Percentiles rank a stretch among this genome's conserved stretches.
Conservation (phyloP, 2,113 vertebrate genomes). For the Xerus inauris region DNA sequence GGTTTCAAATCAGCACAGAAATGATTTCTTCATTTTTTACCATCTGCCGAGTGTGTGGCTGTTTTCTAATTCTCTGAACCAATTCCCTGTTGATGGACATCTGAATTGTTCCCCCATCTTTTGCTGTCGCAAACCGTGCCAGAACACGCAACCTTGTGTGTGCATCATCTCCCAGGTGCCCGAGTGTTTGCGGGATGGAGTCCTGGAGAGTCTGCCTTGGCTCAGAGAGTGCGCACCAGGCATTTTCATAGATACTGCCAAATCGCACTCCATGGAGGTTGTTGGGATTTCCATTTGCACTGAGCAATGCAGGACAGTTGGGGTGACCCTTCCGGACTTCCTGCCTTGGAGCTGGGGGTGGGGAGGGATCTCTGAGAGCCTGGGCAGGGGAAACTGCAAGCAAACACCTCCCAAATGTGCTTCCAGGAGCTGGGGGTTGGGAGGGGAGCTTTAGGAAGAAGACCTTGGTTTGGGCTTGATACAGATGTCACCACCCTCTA, state of each 20-base stretch:
- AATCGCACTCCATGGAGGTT: accelerated
- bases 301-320: accelerated
- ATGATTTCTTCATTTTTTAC: slow-evolving; percentile 65
- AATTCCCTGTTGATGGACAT: slow-evolving; percentile 30
- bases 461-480: not conserved
- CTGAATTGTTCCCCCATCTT: slow-evolving; percentile 4
- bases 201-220: not conserved
- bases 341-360: not conserved
- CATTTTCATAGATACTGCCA: not conserved
- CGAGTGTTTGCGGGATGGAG: not conserved
- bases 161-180: not conserved
- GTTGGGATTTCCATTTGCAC: not conserved
- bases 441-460: not conserved
- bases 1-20: slow-evolving; percentile 60
- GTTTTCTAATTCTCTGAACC: slow-evolving; percentile 47
- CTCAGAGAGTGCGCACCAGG: not conserved
- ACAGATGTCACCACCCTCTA: not conserved
- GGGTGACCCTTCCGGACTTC: not conserved
- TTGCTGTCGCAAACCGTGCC: not conserved
- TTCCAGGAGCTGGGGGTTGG: not conserved
- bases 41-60: not conserved
- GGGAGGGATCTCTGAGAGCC: not conserved
- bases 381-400: not conserved
- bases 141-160: not conserved
- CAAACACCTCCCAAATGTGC: not conserved